Conservation (phyloP, 2,797 vertebrate genomes). For the Dendrocincla tyrannina region DNA sequence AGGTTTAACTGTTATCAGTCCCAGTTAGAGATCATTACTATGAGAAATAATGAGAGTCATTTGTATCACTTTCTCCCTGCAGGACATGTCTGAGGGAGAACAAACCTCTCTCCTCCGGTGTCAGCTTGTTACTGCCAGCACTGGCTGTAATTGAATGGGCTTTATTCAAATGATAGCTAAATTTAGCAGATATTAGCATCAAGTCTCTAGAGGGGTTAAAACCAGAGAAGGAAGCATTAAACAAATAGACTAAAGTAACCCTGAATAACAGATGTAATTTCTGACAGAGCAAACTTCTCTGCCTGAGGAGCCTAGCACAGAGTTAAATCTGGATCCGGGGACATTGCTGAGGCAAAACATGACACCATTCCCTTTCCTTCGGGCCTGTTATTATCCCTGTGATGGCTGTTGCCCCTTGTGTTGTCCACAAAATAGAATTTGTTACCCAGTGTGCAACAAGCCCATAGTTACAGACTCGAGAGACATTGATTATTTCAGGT, state of each 20-base stretch:
- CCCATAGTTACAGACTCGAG: not conserved
- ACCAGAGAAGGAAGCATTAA: not conserved
- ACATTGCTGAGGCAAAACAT: not conserved
- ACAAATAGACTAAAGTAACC: not conserved
- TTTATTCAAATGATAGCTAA: not conserved
- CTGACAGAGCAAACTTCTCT: not conserved
- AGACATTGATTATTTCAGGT: not conserved
- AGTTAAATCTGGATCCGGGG: not conserved
- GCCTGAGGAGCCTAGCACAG: not conserved
- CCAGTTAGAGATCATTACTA: not conserved
- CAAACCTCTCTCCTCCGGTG: not conserved
- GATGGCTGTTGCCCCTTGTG: fast-evolving
- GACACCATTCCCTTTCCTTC: not conserved
- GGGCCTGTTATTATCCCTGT: fast-evolving
- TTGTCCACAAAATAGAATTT: not conserved
- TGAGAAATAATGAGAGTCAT: not conserved
- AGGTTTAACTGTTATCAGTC: not conserved
- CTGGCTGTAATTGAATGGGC: not conserved
- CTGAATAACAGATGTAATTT: not conserved
- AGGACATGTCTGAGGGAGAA: not conserved
- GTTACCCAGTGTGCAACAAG: not conserved
- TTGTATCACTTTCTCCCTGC: not conserved
- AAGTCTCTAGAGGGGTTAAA: not conserved
- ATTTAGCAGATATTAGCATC: constrained; percentile 2
- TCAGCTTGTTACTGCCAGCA: not conserved